Conservation (phyloP, 2,797 vertebrate species). For the Urophycis tenuis region DNA sequence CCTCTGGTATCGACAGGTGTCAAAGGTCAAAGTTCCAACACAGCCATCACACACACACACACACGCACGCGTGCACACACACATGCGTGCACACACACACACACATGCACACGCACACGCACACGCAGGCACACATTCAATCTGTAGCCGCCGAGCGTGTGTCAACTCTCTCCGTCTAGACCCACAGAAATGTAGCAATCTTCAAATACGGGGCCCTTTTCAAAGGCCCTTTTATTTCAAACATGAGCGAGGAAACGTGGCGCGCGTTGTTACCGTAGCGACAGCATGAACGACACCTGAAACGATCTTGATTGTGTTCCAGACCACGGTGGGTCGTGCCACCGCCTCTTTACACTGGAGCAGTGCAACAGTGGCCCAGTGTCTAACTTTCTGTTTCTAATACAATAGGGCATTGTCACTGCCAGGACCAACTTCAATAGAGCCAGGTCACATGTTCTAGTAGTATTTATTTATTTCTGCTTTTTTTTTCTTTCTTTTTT, state of each 20-base stretch:
- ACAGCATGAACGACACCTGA: conserved; percentile 66
- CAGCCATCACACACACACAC: background rate
- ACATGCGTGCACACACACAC: background rate
- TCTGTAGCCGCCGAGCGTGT: background rate
- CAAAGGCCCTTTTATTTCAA: conserved; percentile 65
- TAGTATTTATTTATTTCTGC: background rate
- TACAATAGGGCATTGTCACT: background rate
- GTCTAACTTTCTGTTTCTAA: conserved; percentile 28
- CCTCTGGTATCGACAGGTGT: background rate
- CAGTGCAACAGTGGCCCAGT: conserved; percentile 53
- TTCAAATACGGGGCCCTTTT: conserved; percentile 65
- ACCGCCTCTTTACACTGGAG: conserved; percentile 49
- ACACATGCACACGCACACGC: too few relatives aligned
- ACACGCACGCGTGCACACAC: background rate
- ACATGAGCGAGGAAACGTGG: conserved; percentile 54
- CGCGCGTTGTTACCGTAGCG: conserved; percentile 67
- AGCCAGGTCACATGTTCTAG: background rate
- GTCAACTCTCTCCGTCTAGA: background rate
- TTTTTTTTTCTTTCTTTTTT: background rate
- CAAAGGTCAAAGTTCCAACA: background rate
- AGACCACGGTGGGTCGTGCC: conserved; percentile 48
- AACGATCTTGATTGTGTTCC: conserved; percentile 61
- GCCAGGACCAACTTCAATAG: background rate
- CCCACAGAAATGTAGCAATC: conserved; percentile 6
- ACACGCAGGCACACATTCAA: background rate